Percentiles rank a stretch among this genome's conserved stretches.
Evolutionary conservation across 2,797 vertebrate genomes (phyloP).

Genomic region (Hemibagrus guttatus): DNA sequence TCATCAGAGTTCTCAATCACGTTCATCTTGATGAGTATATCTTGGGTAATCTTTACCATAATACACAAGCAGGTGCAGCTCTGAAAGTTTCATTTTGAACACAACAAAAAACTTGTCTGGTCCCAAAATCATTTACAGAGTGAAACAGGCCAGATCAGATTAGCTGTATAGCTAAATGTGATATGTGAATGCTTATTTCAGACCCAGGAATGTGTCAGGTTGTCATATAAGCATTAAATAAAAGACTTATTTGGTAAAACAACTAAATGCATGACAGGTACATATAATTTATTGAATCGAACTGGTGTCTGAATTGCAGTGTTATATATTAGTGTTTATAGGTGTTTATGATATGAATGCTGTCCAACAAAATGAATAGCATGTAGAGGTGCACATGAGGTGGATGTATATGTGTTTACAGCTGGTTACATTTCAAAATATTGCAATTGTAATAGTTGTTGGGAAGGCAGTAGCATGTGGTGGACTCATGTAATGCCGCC

Average conservation of each 20-base stretch:
- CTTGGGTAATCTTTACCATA: neutral
- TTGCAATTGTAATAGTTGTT: constrained; percentile 18
- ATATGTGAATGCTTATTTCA: neutral
- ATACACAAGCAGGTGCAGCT: neutral
- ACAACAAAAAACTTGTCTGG: neutral
- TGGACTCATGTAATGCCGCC: constrained; percentile 4
- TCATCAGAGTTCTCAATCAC: neutral
- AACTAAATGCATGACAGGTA: neutral
- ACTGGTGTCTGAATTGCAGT: neutral
- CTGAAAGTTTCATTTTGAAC: neutral
- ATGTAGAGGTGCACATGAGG: neutral
- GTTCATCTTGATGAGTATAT: neutral
- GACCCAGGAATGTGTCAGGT: neutral
- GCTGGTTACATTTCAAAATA: constrained; percentile 8
- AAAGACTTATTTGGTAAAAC: neutral
- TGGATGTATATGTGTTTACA: neutral
- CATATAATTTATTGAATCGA: neutral
- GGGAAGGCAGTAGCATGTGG: constrained; percentile 19
- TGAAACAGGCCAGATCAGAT: no score
- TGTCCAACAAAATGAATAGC: constrained; percentile 1
- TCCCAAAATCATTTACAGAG: neutral
- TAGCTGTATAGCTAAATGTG: neutral
- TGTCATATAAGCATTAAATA: neutral
- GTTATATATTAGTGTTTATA: neutral
- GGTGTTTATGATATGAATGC: neutral